phyloP scores from a whole-genome alignment of 2,797 vertebrate genomes.

The Odontamblyopus rebecca region DNA sequence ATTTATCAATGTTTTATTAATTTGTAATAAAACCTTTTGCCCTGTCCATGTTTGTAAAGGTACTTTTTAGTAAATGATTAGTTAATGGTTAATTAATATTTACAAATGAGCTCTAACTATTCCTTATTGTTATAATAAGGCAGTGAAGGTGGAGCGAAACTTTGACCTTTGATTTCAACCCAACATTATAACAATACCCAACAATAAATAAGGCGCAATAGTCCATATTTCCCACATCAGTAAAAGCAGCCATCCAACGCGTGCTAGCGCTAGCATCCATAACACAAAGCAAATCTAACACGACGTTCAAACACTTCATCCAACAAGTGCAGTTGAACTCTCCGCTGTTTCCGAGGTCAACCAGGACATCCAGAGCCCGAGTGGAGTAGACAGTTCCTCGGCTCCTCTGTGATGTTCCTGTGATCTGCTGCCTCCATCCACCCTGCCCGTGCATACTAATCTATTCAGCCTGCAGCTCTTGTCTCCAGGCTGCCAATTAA shows the following conservation, averaged over 20 bases:
- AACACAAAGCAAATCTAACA: conserved; percentile 15
- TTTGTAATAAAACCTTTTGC: no score
- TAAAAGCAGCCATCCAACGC: background rate
- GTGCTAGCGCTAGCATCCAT: background rate
- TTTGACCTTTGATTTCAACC: no score
- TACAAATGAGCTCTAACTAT: no score
- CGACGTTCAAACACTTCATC: background rate
- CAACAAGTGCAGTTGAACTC: conserved; percentile 19
- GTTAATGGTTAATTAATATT: no score
- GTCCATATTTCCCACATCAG: background rate
- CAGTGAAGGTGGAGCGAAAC: background rate
- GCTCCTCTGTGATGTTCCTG: conserved; percentile 50
- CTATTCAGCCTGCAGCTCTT: conserved; percentile 66
- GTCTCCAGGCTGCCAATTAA: conserved; percentile 82
- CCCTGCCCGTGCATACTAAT: conserved; percentile 75
- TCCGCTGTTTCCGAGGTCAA: conserved; percentile 24
- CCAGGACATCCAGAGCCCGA: conserved; percentile 40
- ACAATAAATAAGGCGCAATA: background rate
- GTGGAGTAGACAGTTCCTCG: conserved; percentile 45
- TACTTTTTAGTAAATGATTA: no score
- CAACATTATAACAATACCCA: background rate
- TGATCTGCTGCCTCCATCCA: conserved; percentile 56
- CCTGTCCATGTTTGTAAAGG: no score
- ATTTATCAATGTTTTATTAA: no score
- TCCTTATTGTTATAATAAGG: background rate